Evolutionary conservation across 2,888 invertebrate genomes (phyloP).

Genomic region (Bedellia somnulentella): DNA sequence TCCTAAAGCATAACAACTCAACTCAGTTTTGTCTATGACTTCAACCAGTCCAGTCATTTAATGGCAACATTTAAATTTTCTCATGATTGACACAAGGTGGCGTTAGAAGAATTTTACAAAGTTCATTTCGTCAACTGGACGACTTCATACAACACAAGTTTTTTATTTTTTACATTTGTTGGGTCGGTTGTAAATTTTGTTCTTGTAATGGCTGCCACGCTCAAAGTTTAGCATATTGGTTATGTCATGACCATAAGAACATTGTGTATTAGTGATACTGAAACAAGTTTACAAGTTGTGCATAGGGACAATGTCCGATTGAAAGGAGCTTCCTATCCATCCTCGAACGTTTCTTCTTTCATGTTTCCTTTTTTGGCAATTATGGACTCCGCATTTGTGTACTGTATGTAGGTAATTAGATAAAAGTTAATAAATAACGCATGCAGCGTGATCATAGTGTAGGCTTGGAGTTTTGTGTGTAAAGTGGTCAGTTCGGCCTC

Average conservation of each 20-base stretch:
- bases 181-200: constrained; percentile 44
- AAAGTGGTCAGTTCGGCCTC: constrained; percentile 29
- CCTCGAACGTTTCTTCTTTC: constrained; percentile 53
- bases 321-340: constrained; percentile 38
- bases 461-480: constrained; percentile 40
- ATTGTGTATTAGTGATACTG: constrained; percentile 25
- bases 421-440: constrained; percentile 48
- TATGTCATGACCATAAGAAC: constrained; percentile 43
- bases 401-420: constrained; percentile 38
- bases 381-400: constrained; percentile 49
- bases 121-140: constrained; percentile 37
- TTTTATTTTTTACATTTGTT: constrained; percentile 45
- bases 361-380: constrained; percentile 56
- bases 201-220: constrained; percentile 58
- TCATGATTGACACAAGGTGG: constrained; percentile 29
- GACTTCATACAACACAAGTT: no score
- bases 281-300: constrained; percentile 40
- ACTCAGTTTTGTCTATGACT: no score
- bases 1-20: no score
- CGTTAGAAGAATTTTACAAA: constrained; percentile 18
- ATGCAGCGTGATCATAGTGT: constrained; percentile 46
- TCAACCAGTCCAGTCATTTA: no score
- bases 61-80: constrained; percentile 16
- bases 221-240: constrained; percentile 49
- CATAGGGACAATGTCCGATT: constrained; percentile 38